Evolutionary conservation across 2,797 vertebrate genomes (phyloP).

Genomic region (Gallinago solitaria): DNA sequence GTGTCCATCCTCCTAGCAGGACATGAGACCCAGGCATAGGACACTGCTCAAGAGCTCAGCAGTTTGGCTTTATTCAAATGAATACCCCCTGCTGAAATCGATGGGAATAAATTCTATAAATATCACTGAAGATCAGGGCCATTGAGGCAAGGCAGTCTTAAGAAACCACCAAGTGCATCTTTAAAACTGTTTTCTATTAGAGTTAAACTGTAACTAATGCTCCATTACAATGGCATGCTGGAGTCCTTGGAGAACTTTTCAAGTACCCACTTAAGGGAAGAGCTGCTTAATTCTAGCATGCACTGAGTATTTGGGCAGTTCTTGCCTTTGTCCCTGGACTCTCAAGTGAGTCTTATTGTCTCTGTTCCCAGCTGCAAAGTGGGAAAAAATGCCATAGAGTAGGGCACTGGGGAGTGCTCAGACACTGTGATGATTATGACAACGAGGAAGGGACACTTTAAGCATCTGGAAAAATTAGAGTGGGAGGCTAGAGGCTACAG

Average conservation of each 20-base stretch:
- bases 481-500: background rate
- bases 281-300: background rate
- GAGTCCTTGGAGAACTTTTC: slow-evolving; percentile 4
- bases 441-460: background rate
- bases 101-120: background rate
- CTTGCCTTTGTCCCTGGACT: background rate
- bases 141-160: background rate
- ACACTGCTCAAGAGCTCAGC: background rate
- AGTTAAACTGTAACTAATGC: slow-evolving; percentile 29
- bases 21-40: background rate
- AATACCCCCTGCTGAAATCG: background rate
- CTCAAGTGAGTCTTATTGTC: background rate
- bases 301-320: background rate
- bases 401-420: background rate
- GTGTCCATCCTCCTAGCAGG: background rate
- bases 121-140: background rate
- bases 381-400: background rate
- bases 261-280: slow-evolving; percentile 1
- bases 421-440: background rate
- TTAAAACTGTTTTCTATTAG: slow-evolving; percentile 14
- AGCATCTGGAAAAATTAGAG: background rate
- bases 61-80: background rate
- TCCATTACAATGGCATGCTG: background rate
- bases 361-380: background rate
- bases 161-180: slow-evolving; percentile 7